A percentile compares a stretch with the other conserved stretches of the same genome.
Evolutionary conservation across 2,888 invertebrate genomes (phyloP).

Genomic region (Apoderus coryli): DNA sequence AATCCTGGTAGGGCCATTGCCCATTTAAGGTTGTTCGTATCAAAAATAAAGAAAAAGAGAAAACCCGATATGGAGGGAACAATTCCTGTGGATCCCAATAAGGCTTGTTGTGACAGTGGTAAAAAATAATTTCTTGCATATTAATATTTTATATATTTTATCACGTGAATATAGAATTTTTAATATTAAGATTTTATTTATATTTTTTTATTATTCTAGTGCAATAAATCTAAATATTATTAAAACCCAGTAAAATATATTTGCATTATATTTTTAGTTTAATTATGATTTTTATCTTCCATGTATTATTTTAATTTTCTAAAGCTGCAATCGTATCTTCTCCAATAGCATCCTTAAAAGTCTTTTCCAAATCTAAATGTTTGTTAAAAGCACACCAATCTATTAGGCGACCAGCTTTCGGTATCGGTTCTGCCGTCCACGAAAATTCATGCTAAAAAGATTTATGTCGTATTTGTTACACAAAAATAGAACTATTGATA

Average conservation of each 20-base stretch:
- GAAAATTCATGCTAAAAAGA: conserved; percentile 31
- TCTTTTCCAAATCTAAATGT: conserved; percentile 32
- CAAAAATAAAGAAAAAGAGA: conserved; percentile 33
- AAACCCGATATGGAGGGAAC: conserved; percentile 20
- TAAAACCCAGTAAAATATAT: too few relatives aligned
- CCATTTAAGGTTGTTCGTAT: conserved; percentile 42
- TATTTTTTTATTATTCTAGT: too few relatives aligned
- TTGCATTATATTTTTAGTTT: too few relatives aligned
- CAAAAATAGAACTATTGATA: too few relatives aligned
- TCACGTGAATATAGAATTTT: too few relatives aligned
- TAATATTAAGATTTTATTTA: too few relatives aligned
- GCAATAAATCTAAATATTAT: too few relatives aligned
- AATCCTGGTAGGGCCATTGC: conserved; percentile 33
- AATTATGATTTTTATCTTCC: conserved; percentile 1
- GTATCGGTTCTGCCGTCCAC: conserved; percentile 33
- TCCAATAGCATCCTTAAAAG: conserved; percentile 23
- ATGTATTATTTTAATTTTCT: conserved; percentile 13
- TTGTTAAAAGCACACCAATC: conserved; percentile 37
- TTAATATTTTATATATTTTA: too few relatives aligned
- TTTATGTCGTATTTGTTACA: too few relatives aligned
- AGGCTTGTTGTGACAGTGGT: conserved; percentile 13
- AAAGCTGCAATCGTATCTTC: conserved; percentile 15
- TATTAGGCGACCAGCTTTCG: conserved; percentile 31
- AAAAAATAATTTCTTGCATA: too few relatives aligned
- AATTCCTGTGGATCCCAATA: conserved; percentile 16